Evolutionary conservation across 2,113 vertebrate species (phyloP), one percentile per base, ranked within the genome.

Genomic region (Callionymus lyra): DNA sequence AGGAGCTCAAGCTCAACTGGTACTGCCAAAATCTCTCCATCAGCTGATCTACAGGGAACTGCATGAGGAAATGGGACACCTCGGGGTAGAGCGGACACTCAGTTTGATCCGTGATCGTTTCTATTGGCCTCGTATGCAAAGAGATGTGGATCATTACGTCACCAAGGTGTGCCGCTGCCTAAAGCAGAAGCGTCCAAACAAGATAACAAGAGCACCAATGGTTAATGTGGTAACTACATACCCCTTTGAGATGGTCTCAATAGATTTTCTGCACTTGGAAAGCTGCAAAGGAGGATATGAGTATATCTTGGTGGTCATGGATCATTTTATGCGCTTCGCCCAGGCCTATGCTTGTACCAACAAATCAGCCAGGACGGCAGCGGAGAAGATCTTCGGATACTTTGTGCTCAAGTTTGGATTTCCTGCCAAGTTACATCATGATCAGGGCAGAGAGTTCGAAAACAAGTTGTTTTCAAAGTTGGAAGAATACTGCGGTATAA

Each of bases 311-410:
- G 4, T 4, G 34, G 9, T 10, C 10, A 10, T 11, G 34, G 13
- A n/a, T 3, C 3, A 11, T 4, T 12, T 10, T 6, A 6, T 3
- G 3, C 34, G 5, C 5, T n/a, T 35, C 1, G 41, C 35, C 1
- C 45, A 61, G 12, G 36, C 31, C 2, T 53, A 59, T 5, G 16
- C 49, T 5, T 40, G 31, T 9, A 48, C 45, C 6, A 44, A 34
- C 8, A 61, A 54, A 10, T 54, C 58, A 19, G 35, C 35, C 3
- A 61, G 50, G n/a, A 55, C 36, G 12, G 51, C 37, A 12, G 41
- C 46, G 13, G 32, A 47, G 2, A 12, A 19, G 9, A 46, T 54
- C 10, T 54, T 54, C 16, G 43, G 13, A 36, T 38, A 54, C 13
- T 46, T 38, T 40, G 35, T 37, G 2, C 31, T 54, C 1, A 54